phyloP scores from a whole-genome alignment of 2,797 vertebrate species.

The Phataginus tricuspis region DNA sequence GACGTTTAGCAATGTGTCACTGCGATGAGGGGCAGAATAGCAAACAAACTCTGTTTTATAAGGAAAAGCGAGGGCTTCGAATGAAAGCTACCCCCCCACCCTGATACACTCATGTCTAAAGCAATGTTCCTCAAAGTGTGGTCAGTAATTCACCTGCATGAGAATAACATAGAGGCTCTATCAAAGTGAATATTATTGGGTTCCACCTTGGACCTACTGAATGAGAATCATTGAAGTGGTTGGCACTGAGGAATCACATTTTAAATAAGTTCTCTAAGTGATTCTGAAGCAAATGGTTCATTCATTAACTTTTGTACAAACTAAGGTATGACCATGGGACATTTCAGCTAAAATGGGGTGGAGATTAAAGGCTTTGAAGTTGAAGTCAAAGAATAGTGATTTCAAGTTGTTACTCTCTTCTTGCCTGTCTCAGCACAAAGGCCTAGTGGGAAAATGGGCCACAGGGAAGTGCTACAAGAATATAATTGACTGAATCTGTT shows the following conservation, averaged over 20 bases:
- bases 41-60: neutral
- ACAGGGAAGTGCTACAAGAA: neutral
- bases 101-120: neutral
- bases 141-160: neutral
- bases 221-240: neutral
- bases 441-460: neutral
- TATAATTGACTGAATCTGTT: neutral
- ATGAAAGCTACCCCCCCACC: neutral
- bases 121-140: neutral
- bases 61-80: constrained; percentile 24
- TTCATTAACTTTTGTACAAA: constrained; percentile 2
- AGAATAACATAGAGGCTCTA: neutral
- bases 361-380: neutral
- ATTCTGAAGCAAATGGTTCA: neutral
- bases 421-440: neutral
- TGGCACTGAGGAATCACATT: neutral
- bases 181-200: neutral
- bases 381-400: constrained; percentile 10
- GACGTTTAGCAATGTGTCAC: neutral
- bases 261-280: neutral
- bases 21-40: neutral
- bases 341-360: neutral
- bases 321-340: neutral
- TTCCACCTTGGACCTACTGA: neutral
- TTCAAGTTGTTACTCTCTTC: neutral